Conservation (phyloP, 2,797 vertebrate species). For the Tiaroga cobitis region DNA sequence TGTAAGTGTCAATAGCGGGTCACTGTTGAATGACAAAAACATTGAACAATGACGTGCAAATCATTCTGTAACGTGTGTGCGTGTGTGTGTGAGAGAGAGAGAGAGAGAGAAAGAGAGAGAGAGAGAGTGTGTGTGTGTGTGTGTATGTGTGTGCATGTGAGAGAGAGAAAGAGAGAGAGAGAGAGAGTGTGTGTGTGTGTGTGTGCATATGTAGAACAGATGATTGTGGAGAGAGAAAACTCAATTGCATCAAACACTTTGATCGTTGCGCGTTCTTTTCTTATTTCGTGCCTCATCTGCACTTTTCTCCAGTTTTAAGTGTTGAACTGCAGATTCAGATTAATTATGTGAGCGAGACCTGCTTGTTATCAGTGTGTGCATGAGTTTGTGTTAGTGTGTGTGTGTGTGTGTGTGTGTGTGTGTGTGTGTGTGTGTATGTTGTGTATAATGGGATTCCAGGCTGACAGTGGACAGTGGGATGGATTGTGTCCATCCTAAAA, state of each 20-base stretch:
- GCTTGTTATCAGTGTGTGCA: not conserved
- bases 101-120: too few species aligned
- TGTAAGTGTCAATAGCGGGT: too few species aligned
- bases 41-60: not conserved
- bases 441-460: too few species aligned
- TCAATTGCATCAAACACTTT: slow-evolving; percentile 40
- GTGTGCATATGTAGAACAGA: slow-evolving; percentile 59
- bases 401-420: not conserved
- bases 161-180: not conserved
- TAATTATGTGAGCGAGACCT: not conserved
- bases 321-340: not conserved
- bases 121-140: accelerated
- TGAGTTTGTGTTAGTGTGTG: not conserved
- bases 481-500: too few species aligned
- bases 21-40: not conserved
- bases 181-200: not conserved
- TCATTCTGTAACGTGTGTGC: too few species aligned
- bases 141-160: too few species aligned
- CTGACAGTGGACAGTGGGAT: not conserved
- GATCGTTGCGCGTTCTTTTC: slow-evolving; percentile 28
- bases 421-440: not conserved
- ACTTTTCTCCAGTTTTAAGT: slow-evolving; percentile 50
- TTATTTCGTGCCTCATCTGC: slow-evolving; percentile 50
- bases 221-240: slow-evolving; percentile 51
- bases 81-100: too few species aligned